These are phyloP conservation scores for Erythrocercus mccallii DNA, from an alignment of 2,113 vertebrate species.

Conservation along the genomic window DNA sequence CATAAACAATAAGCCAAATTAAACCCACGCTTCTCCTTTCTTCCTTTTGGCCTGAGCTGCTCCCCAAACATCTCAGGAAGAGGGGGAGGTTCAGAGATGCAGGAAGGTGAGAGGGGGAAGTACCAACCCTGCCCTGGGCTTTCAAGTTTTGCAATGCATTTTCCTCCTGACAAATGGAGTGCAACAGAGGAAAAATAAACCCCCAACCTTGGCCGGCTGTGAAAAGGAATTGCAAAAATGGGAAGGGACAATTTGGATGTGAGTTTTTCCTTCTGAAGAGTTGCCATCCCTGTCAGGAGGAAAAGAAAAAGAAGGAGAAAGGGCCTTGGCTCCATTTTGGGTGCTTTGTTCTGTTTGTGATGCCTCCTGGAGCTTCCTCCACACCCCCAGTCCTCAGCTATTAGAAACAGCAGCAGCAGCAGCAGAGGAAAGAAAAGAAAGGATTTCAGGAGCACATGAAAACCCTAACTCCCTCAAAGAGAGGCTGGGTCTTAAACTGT, in stretches of 20 bases:
- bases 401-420: neutral
- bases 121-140: neutral
- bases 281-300: neutral
- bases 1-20: conserved; percentile 45
- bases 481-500: neutral
- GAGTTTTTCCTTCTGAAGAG: neutral
- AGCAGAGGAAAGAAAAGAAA: neutral
- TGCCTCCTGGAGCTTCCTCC: neutral
- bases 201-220: neutral
- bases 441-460: neutral
- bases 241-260: neutral
- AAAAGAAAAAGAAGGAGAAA: neutral
- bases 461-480: neutral
- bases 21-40: conserved; percentile 11
- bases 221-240: neutral
- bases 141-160: neutral
- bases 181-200: neutral
- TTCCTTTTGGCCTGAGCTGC: conserved; percentile 15
- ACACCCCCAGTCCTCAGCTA: neutral
- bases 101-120: neutral
- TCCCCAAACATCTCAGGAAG: neutral
- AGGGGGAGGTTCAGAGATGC: neutral
- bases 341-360: neutral
- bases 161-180: neutral
- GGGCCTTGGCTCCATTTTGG: neutral